These are phyloP conservation scores for Eudasyphora cyanicolor DNA, from an alignment of 2,888 invertebrate species.

Conservation along the genomic window DNA sequence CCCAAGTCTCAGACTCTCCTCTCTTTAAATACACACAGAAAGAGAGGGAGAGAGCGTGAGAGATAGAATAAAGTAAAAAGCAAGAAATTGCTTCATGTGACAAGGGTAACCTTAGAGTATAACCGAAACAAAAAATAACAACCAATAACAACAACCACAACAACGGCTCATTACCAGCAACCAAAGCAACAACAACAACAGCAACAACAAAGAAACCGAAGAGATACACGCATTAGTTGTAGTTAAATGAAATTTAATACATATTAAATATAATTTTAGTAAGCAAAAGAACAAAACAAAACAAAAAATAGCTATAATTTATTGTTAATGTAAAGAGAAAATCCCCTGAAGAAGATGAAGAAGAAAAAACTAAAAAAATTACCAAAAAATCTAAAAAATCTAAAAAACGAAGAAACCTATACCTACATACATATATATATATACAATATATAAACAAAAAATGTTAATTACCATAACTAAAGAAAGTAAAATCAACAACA, in stretches of 20 bases:
- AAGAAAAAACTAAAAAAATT: slow-evolving; percentile 23
- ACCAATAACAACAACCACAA: background rate
- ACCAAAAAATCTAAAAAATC: background rate
- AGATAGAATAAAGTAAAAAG: background rate
- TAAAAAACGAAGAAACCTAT: background rate
- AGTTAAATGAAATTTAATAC: slow-evolving; percentile 63
- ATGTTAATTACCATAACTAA: slow-evolving; percentile 58
- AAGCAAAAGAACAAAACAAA: too few species aligned
- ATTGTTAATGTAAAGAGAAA: slow-evolving; percentile 47
- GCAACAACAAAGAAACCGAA: slow-evolving; percentile 38
- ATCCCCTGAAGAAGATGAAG: background rate
- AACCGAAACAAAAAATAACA: background rate
- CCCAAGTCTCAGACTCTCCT: background rate
- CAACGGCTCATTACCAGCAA: slow-evolving; percentile 23
- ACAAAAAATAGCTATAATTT: slow-evolving; percentile 54
- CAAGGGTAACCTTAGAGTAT: background rate
- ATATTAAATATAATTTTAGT: slow-evolving; percentile 59
- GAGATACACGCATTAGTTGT: slow-evolving; percentile 59
- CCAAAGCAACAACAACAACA: slow-evolving; percentile 6
- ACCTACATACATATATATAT: slow-evolving; percentile 4
- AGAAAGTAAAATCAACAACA: slow-evolving; percentile 27
- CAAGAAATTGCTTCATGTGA: too few species aligned
- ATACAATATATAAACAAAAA: slow-evolving; percentile 65
- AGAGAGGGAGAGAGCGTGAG: too few species aligned
- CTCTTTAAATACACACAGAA: background rate